Evolutionary conservation across 2,797 vertebrate species (phyloP).

Genomic region (Uromys caudimaculatus): DNA sequence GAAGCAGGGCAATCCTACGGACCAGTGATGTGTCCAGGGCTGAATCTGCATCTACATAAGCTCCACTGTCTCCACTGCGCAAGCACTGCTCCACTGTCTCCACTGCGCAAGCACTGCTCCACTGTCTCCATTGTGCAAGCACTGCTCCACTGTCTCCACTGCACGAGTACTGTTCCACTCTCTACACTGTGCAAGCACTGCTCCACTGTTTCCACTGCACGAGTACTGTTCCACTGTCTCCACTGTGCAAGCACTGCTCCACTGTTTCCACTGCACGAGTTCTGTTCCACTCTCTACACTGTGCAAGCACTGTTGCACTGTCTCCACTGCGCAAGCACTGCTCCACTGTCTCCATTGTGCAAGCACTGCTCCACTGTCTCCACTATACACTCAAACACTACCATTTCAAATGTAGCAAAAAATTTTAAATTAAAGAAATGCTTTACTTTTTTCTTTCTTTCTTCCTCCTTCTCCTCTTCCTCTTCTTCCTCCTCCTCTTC

Average conservation of each 20-base stretch:
- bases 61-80: not conserved
- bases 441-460: not conserved
- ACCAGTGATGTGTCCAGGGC: not conserved
- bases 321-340: not conserved
- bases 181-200: no score
- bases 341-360: no score
- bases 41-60: not conserved
- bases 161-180: no score
- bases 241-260: no score
- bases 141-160: no score
- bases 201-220: not conserved
- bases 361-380: not conserved
- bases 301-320: no score
- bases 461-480: no score
- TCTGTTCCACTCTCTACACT: no score
- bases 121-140: no score
- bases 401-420: not conserved
- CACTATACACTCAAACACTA: not conserved
- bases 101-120: not conserved
- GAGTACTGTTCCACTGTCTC: not conserved
- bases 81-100: not conserved
- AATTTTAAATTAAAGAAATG: slow-evolving; percentile 14
- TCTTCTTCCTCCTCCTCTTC: not conserved
- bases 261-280: no score
- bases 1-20: not conserved